Evolutionary conservation across 2,113 vertebrate species (phyloP), one percentile per base, ranked within the genome.

Genomic region (Alexandromys fortis): DNA sequence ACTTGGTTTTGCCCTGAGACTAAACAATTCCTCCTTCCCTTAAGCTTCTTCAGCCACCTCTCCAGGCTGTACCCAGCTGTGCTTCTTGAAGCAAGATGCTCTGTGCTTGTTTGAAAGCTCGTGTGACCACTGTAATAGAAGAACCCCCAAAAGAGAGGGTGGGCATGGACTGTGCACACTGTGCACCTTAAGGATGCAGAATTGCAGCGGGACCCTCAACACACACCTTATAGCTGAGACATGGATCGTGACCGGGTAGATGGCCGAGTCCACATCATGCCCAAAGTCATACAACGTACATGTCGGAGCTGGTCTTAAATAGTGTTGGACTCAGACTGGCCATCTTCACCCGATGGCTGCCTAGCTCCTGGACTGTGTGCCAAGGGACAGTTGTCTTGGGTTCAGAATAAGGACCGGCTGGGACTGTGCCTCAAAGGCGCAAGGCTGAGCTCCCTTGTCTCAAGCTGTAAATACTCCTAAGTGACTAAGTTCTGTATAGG

Each of bases 71-170:
- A 83, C 70, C 55, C 49, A 77, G 52, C 79, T 82, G 63, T 86
- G 30, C 73, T 96, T 42, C 73, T 83, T 88, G 73, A 95, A 86
- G 65, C 33, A 87, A 77, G 77, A 92, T 67, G 14, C 22, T 72
- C 11, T 87, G 45, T 95, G 33, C 92, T 49, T 73, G 14, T 96
- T 90, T 77, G 86, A 92, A 94, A 90, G 76, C 83, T 86, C 7
- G 24, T 24, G 1, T 94, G 93, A 87, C 78, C 82, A 70, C 92
- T 0, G 0, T 81, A n/a, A 65, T 70, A 28, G 82, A 83, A 77
- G 83, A 91, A 75, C 70, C 75, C 21, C 22, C 28, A n/a, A 30
- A 86, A 42, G n/a, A 88, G 70, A 78, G 28, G 94, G 87, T 61
- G 38, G 38, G 79, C 82, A 58, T 55, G 47, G 76, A 81, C 10